Conservation (phyloP, 2,888 invertebrate species). For the Caradrina kadenii region DNA sequence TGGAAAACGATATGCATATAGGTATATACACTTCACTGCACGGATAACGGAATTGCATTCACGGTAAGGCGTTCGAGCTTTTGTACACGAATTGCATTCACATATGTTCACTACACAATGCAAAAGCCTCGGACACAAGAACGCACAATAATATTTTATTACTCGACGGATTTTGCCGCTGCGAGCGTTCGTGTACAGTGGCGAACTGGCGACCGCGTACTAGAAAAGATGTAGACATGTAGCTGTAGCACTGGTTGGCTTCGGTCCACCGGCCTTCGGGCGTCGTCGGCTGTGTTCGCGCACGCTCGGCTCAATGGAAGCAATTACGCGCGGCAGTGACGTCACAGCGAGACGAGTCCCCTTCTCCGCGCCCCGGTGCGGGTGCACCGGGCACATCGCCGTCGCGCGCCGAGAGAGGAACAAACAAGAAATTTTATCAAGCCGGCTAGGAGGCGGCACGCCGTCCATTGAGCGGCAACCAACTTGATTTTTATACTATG, state of each 20-base stretch:
- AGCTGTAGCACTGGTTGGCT: conserved; percentile 87
- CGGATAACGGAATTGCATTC: conserved; percentile 63
- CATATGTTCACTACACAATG: conserved; percentile 60
- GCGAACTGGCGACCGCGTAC: conserved; percentile 85
- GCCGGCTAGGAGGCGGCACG: conserved; percentile 1
- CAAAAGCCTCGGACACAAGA: conserved; percentile 67
- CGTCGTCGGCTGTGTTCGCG: conserved; percentile 76
- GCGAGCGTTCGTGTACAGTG: conserved; percentile 78
- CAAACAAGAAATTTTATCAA: conserved; percentile 27
- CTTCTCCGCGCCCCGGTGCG: conserved; percentile 67
- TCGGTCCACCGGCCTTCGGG: conserved; percentile 79
- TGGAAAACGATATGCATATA: conserved; percentile 74
- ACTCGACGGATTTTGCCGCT: conserved; percentile 57
- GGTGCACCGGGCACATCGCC: conserved; percentile 62
- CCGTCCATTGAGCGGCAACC: conserved; percentile 11
- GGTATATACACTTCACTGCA: conserved; percentile 76
- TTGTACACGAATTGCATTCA: conserved; percentile 42
- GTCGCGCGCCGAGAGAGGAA: conserved; percentile 6
- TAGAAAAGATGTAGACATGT: conserved; percentile 86
- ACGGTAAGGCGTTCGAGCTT: conserved; percentile 49
- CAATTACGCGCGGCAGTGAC: conserved; percentile 81
- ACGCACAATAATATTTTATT: conserved; percentile 67
- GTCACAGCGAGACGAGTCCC: conserved; percentile 76
- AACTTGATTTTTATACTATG: conserved; percentile 7
- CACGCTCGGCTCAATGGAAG: conserved; percentile 81